Base-by-base conservation (phyloP, 2,797 vertebrate species). In the Lacerta agilis region DNA sequence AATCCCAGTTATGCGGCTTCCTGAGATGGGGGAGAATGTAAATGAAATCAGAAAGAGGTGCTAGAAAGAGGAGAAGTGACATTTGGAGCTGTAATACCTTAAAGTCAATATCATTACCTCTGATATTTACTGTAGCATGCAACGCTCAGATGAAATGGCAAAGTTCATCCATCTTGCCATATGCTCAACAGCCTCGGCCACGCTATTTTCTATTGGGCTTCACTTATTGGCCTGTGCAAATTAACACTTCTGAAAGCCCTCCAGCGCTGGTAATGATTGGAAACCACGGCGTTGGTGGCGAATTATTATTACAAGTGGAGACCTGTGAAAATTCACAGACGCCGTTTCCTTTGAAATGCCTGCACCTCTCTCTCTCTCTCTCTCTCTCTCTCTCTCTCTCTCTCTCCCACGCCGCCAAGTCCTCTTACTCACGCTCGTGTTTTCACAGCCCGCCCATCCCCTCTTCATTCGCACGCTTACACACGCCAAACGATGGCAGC, bases 61-160 rank as follows among this genome's bases (percentile, higher is more conserved):
- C 88, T 94, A 95, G 92, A 38, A 93, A 93, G 94, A 95, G 90
- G 93, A 95, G 94, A 96, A 96, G 95, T 97, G 97, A 97, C 97
- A 97, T 97, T 97, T 97, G 96, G 95, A 96, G 92, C 91, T 91
- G 94, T 94, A 96, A 96, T 96, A 96, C 95, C 96, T 97, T 97
- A 96, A 97, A 97, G 96, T 97, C 96, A 97, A 96, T 96, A 97
- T 96, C 95, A 97, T 97, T 97, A 97, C 95, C 95, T 96, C 95
- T 97, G 97, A 94, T 97, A 97, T 97, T 97, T 97, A 97, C 97
- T 96, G 96, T 96, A 95, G 95, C 95, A 95, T 91, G 90, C 84
- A 88, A 92, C 90, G 94, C 81, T 93, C 93, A 71, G 49, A 94
- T 71, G 91, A 96, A 96, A 96, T 93, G 94, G 94, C 95, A 96